These are phyloP conservation scores for Rhogogaster chlorosoma DNA, from an alignment of 2,888 invertebrate species.

Conservation along the genomic window DNA sequence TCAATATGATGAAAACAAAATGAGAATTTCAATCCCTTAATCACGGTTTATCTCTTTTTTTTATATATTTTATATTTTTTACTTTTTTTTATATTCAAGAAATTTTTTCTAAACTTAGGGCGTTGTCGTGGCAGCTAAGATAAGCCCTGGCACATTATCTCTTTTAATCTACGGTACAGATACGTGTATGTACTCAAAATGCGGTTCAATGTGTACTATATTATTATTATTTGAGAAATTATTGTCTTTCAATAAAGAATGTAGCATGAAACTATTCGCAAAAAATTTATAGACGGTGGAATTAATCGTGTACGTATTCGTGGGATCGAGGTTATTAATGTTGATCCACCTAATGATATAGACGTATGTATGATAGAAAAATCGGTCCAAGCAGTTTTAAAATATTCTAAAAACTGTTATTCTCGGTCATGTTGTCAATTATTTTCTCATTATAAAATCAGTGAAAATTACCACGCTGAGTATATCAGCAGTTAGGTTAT, in stretches of 20 bases:
- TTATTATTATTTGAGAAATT: background rate
- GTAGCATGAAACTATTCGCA: background rate
- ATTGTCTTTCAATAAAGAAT: background rate
- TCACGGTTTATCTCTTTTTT: background rate
- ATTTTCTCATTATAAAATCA: background rate
- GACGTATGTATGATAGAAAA: background rate
- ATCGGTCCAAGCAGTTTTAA: background rate
- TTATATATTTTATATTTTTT: too few species aligned
- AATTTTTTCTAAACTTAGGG: slow-evolving; percentile 16
- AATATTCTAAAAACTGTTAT: background rate
- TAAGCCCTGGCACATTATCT: slow-evolving; percentile 48
- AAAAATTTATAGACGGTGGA: background rate
- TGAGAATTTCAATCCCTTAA: background rate
- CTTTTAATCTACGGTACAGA: slow-evolving; percentile 16
- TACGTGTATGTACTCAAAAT: background rate
- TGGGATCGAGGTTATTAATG: background rate
- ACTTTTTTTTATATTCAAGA: background rate
- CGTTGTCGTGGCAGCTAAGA: slow-evolving; percentile 48
- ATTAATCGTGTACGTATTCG: too few species aligned
- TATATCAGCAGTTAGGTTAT: background rate
- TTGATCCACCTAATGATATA: background rate
- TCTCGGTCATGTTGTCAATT: background rate
- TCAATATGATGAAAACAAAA: background rate
- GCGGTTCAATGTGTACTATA: background rate
- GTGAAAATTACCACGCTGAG: background rate